phyloP scores from a whole-genome alignment of 2,113 vertebrate genomes.

The Cranoglanis bouderius region DNA sequence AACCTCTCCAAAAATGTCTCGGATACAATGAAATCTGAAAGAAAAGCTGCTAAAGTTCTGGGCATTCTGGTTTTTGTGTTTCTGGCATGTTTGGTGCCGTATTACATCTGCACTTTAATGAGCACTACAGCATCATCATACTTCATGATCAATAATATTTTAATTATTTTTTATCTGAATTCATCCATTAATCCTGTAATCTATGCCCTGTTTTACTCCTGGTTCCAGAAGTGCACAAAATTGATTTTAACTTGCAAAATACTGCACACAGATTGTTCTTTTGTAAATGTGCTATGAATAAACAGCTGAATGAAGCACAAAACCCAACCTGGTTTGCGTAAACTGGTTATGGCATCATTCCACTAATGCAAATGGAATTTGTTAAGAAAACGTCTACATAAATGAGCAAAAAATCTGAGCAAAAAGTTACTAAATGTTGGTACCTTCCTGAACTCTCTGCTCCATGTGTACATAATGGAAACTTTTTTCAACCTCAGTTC shows the following conservation, averaged over 20 bases:
- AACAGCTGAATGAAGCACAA: neutral
- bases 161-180: slow-evolving; percentile 50
- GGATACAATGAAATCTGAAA: slow-evolving; percentile 45
- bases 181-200: slow-evolving; percentile 60
- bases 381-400: too few species aligned
- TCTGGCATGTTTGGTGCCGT: slow-evolving; percentile 52
- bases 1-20: neutral
- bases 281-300: slow-evolving; percentile 27
- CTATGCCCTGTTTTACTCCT: slow-evolving; percentile 59
- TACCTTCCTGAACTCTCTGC: neutral
- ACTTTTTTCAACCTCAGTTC: too few species aligned
- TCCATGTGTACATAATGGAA: neutral
- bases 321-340: neutral
- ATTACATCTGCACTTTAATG: slow-evolving; percentile 47
- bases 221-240: slow-evolving; percentile 55
- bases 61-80: slow-evolving; percentile 56
- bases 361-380: neutral
- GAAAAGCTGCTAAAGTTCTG: slow-evolving; percentile 52
- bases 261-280: slow-evolving; percentile 27
- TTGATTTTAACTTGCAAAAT: slow-evolving; percentile 55
- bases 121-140: neutral
- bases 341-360: neutral
- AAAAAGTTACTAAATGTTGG: neutral
- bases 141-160: slow-evolving; percentile 22
- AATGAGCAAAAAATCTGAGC: too few species aligned